These are phyloP conservation scores for Drosophila bocqueti DNA, from an alignment of 1,140 invertebrate genomes.

Conservation along the genomic window DNA sequence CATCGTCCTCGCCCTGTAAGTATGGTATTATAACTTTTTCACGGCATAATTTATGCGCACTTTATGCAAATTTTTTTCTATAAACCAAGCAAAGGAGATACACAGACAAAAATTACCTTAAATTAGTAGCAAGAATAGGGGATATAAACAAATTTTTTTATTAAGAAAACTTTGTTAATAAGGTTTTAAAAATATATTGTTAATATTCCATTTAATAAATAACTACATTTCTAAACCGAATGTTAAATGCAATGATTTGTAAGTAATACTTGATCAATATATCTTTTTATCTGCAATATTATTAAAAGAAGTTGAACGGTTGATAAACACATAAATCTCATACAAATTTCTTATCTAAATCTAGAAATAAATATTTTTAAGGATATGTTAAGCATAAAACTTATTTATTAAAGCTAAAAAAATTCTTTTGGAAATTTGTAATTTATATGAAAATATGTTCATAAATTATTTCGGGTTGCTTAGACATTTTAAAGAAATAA, in stretches of 20 bases:
- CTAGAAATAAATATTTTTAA: too few species aligned
- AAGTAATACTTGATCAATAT: not conserved
- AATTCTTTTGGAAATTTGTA: not conserved
- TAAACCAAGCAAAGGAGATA: constrained; percentile 33
- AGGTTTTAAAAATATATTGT: too few species aligned
- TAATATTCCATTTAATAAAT: not conserved
- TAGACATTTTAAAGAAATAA: not conserved
- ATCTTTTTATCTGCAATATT: not conserved
- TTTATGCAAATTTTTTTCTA: constrained; percentile 67
- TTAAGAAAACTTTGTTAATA: too few species aligned
- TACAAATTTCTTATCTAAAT: too few species aligned
- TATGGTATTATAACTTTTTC: constrained; percentile 68
- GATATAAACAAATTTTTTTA: not conserved
- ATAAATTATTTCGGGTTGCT: not conserved
- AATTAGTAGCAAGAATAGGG: not conserved
- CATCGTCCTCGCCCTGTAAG: constrained; percentile 53
- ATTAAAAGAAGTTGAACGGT: not conserved
- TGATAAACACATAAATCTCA: too few species aligned
- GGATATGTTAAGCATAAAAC: too few species aligned
- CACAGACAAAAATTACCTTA: not conserved
- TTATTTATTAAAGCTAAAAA: not conserved
- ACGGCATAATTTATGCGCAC: constrained; percentile 66
- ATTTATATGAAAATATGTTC: not conserved
- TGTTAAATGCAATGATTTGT: not conserved
- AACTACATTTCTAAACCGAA: not conserved